These are phyloP conservation scores for Clarias laeviceps DNA, from an alignment of 2,797 vertebrate genomes.

Conservation along the genomic window DNA sequence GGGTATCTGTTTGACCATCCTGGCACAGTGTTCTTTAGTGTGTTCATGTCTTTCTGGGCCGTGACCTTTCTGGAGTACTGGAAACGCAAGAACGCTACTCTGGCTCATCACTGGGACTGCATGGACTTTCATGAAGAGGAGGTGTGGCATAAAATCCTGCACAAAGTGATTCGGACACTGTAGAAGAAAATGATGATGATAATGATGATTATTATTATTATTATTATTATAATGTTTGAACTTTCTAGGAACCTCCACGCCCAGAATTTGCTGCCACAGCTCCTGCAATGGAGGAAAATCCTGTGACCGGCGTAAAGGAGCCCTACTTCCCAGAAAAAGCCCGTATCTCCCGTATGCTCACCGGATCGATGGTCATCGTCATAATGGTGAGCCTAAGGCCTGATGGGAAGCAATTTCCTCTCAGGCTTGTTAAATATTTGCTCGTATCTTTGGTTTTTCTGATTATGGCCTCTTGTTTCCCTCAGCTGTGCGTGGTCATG, in stretches of 20 bases:
- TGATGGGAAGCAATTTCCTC: background rate
- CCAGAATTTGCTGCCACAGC: constrained; percentile 81
- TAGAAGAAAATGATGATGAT: background rate
- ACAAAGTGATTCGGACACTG: background rate
- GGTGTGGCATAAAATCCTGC: constrained; percentile 54
- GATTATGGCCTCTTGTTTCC: constrained; percentile 12
- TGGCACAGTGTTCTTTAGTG: constrained; percentile 80
- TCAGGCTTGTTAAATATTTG: background rate
- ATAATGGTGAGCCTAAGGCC: constrained; percentile 74
- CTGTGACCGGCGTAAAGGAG: constrained; percentile 80
- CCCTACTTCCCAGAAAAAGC: constrained; percentile 76
- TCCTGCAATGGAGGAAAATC: constrained; percentile 77
- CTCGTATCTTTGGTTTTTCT: background rate
- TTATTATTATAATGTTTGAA: background rate
- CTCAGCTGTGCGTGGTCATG: constrained; percentile 78
- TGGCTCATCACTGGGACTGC: constrained; percentile 83
- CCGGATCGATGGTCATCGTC: constrained; percentile 80
- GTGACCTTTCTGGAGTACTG: constrained; percentile 83
- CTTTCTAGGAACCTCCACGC: constrained; percentile 73
- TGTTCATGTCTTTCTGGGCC: constrained; percentile 85
- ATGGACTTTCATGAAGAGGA: constrained; percentile 83
- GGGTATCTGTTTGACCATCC: constrained; percentile 83
- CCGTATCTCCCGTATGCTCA: constrained; percentile 75
- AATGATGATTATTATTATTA: background rate
- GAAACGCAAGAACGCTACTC: constrained; percentile 79